phyloP scores from a whole-genome alignment of 2,888 invertebrate species.

The Allacma fusca region DNA sequence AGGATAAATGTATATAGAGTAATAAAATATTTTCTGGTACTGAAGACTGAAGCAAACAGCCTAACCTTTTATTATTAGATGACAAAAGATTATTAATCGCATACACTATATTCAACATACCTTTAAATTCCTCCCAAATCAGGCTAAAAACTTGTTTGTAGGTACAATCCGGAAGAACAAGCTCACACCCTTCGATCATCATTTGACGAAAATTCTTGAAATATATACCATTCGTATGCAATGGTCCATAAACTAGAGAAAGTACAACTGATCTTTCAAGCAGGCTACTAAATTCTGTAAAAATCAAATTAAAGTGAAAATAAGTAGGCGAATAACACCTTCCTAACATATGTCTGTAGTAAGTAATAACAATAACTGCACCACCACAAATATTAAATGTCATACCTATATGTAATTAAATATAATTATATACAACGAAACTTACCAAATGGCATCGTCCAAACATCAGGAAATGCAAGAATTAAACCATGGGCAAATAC shows the following conservation, averaged over 20 bases:
- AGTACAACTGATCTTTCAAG: slow-evolving; percentile 31
- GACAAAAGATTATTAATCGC: no score
- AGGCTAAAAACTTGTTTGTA: slow-evolving; percentile 33
- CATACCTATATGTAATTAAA: no score
- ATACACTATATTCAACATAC: no score
- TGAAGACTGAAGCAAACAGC: no score
- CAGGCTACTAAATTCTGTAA: slow-evolving; percentile 23
- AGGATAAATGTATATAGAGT: no score
- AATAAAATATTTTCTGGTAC: no score
- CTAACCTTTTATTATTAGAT: no score
- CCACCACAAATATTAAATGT: no score
- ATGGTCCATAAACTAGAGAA: slow-evolving; percentile 34
- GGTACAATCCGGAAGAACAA: slow-evolving; percentile 40
- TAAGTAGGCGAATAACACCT: no score
- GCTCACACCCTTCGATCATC: slow-evolving; percentile 25
- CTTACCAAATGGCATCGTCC: neutral
- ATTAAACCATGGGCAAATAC: slow-evolving; percentile 32
- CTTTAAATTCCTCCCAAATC: slow-evolving; percentile 36
- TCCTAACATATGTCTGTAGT: no score
- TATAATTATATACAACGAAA: no score
- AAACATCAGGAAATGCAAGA: slow-evolving; percentile 30
- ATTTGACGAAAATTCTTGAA: slow-evolving; percentile 23
- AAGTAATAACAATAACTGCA: no score
- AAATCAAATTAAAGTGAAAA: neutral
- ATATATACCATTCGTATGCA: slow-evolving; percentile 41